Conservation (phyloP, 2,797 vertebrate genomes). For the Mus spretus region DNA sequence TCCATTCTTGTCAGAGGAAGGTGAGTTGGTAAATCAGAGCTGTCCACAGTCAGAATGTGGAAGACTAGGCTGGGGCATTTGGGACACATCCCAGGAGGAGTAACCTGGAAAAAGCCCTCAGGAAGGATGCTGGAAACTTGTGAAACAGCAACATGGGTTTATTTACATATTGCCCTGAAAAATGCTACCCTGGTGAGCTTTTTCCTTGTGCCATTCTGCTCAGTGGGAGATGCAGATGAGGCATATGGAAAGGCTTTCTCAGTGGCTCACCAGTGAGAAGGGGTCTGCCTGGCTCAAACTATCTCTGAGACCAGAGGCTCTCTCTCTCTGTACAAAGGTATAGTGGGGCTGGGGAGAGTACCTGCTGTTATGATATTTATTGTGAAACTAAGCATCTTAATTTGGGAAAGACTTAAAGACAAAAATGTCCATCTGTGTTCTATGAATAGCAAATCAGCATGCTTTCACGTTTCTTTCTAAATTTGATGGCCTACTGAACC, state of each 20-base stretch:
- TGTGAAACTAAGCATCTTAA: slow-evolving; percentile 34
- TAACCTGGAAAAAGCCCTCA: slow-evolving; percentile 31
- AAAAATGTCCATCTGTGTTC: neutral
- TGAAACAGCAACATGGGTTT: slow-evolving; percentile 23
- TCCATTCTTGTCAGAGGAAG: slow-evolving; percentile 69
- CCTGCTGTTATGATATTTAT: neutral
- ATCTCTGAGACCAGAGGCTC: neutral
- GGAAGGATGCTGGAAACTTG: slow-evolving; percentile 1
- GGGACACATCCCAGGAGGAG: slow-evolving; percentile 47
- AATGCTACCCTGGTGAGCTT: slow-evolving; percentile 8
- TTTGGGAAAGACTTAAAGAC: neutral
- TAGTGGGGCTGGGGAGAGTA: neutral
- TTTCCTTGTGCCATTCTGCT: neutral
- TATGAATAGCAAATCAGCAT: neutral
- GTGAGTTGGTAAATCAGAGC: slow-evolving; percentile 58
- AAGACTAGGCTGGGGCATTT: neutral
- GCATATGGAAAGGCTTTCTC: neutral
- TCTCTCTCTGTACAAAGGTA: neutral
- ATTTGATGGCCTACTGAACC: neutral
- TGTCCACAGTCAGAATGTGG: slow-evolving; percentile 54
- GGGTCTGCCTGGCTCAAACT: neutral
- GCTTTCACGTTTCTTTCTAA: slow-evolving; percentile 27
- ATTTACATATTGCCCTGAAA: slow-evolving; percentile 27
- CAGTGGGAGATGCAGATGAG: neutral
- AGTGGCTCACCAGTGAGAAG: neutral